Base-by-base conservation (phyloP, 1,140 invertebrate species). In the Zaprionus ornatus region DNA sequence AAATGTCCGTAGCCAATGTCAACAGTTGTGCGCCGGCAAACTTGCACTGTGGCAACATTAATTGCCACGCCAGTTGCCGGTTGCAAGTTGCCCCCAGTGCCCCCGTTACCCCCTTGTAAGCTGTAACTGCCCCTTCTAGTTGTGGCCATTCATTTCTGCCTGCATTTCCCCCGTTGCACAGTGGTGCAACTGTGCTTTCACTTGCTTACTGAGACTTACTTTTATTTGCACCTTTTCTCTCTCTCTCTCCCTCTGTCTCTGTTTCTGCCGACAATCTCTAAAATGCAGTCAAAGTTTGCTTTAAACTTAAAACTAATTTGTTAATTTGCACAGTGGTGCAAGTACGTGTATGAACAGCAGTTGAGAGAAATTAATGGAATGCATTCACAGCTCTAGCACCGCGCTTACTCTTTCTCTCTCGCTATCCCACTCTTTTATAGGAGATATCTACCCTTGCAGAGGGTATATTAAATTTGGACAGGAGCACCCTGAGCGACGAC, bases 1-100 rank as follows among this genome's bases (percentile, higher is more conserved):
- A 67, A 68, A 74, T 74, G 65, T 68, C 56, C 37, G 7, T 17
- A n/a, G 17, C 9, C 50, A 68, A 35, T 48, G 50, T 69, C 27
- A 69, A 48, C 21, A 61, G 27, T 56, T 48, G 21, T 55, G 12
- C 52, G 32, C 1, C 19, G 12, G 54, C 21, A 37, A 35, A 21
- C 60, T 61, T 48, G 29, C 50, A 55, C 25, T 50, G 54, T 56
- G 50, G 60, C 25, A 59, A 66, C 62, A 65, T 72, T 66, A 59
- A 66, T 66, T 72, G 69, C 40, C 62, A 37, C 10, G 35, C 12
- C 56, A 27, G 55, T 23, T 66, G 9, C 2, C 12, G 4, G 23
- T 63, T 52, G 61, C 32, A 15, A 13, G 15, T 19, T 32, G 60
- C 19, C 37, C 37, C 9, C 12, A 40, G 37, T 40, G 37, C 9